These are phyloP conservation scores for Triplophysa rosa DNA, from an alignment of 2,113 vertebrate genomes.

Conservation along the genomic window DNA sequence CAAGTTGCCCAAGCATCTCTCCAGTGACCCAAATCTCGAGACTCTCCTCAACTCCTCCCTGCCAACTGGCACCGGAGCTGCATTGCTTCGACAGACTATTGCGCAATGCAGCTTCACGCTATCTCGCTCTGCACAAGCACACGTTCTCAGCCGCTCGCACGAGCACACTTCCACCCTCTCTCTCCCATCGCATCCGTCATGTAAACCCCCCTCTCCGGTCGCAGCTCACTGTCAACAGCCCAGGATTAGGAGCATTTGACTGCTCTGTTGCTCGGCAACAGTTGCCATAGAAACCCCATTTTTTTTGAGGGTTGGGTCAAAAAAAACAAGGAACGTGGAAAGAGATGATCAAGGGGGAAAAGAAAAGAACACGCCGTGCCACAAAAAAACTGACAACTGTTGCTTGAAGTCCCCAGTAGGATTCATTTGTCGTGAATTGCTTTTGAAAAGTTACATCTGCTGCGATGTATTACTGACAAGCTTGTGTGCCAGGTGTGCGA, in stretches of 20 bases:
- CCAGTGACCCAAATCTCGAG: conserved; percentile 48
- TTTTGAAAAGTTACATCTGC: background rate
- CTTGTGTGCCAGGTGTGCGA: background rate
- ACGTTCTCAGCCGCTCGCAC: conserved; percentile 19
- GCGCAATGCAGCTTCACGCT: conserved; percentile 50
- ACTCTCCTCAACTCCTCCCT: conserved; percentile 39
- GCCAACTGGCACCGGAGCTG: conserved; percentile 36
- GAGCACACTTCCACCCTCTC: conserved; percentile 27
- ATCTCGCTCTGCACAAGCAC: conserved; percentile 47
- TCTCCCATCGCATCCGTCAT: background rate
- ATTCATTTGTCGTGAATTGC: background rate
- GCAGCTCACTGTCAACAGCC: conserved; percentile 79
- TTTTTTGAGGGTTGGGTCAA: conserved; percentile 76
- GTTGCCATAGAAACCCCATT: conserved; percentile 70
- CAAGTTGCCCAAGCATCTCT: conserved; percentile 36
- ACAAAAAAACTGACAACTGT: conserved; percentile 25
- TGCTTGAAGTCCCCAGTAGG: conserved; percentile 15
- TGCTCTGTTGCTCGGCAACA: conserved; percentile 77
- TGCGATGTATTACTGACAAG: background rate
- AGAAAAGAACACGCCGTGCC: background rate
- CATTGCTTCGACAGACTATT: conserved; percentile 20
- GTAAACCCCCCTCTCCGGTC: conserved; percentile 59
- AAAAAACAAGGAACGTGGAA: conserved; percentile 68
- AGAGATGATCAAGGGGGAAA: conserved; percentile 52
- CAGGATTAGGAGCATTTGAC: conserved; percentile 80